Evolutionary conservation across 35 echinoderm and acorn worm species (phyloP).

Genomic region (Holothuria glaberrima): DNA sequence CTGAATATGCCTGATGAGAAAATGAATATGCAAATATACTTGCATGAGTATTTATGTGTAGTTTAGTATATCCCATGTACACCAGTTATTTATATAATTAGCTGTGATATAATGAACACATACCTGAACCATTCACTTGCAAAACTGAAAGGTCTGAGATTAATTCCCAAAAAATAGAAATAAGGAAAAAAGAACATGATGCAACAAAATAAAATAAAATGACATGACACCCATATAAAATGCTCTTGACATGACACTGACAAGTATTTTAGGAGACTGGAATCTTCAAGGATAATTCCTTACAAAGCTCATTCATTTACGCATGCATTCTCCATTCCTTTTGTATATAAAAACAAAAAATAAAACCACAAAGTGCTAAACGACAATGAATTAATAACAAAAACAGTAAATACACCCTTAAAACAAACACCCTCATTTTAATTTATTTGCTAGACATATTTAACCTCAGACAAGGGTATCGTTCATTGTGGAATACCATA

Average conservation of each 20-base stretch:
- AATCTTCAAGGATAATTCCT: too few species aligned
- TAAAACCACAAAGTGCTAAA: too few species aligned
- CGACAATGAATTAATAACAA: not conserved
- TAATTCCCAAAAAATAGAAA: not conserved
- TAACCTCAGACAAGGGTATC: too few species aligned
- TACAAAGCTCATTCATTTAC: too few species aligned
- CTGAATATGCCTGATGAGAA: not conserved
- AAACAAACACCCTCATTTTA: not conserved
- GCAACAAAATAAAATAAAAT: not conserved
- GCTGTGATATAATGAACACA: conserved; percentile 16
- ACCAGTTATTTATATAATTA: not conserved
- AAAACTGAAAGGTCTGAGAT: conserved; percentile 40
- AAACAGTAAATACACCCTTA: not conserved
- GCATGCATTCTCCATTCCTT: too few species aligned
- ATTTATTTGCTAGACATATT: too few species aligned
- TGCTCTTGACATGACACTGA: too few species aligned
- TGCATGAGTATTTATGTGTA: not conserved
- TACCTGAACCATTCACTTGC: conserved; percentile 53
- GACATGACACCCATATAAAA: not conserved
- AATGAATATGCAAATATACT: not conserved
- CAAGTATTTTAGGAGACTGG: too few species aligned
- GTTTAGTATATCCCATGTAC: too few species aligned
- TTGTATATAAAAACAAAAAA: not conserved
- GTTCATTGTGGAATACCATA: too few species aligned
- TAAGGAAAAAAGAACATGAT: conserved; percentile 18